These are phyloP conservation scores for Pampusana beccarii DNA, from an alignment of 2,113 vertebrate species.

Conservation along the genomic window DNA sequence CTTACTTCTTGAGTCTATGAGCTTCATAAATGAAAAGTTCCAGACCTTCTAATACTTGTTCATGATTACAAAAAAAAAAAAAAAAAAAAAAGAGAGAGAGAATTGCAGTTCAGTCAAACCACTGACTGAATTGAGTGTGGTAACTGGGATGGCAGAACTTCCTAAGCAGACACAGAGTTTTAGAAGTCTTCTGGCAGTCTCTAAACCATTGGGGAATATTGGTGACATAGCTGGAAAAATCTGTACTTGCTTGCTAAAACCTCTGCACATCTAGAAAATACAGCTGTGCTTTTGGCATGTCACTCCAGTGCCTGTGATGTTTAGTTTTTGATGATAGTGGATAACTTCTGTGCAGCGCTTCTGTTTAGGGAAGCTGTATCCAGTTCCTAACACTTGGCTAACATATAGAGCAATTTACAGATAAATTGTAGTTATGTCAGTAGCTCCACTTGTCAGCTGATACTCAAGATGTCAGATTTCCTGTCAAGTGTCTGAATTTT, in stretches of 20 bases:
- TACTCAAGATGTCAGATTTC: background rate
- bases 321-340: background rate
- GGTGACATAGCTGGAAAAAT: background rate
- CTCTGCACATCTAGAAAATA: background rate
- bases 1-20: background rate
- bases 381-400: background rate
- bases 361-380: background rate
- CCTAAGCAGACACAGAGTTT: background rate
- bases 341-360: background rate
- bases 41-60: background rate
- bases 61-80: background rate
- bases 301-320: background rate
- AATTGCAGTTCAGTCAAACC: background rate
- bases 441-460: background rate
- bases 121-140: rapidly evolving
- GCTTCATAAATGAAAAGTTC: background rate
- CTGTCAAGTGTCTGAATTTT: background rate
- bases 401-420: background rate
- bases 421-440: background rate
- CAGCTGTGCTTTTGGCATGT: background rate
- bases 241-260: background rate
- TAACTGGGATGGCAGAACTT: background rate
- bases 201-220: background rate
- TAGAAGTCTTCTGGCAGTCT: background rate
- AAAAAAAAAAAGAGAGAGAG: background rate